Evolutionary conservation across 1,140 invertebrate genomes (phyloP).

Genomic region (Akabosia matsudoensis): DNA sequence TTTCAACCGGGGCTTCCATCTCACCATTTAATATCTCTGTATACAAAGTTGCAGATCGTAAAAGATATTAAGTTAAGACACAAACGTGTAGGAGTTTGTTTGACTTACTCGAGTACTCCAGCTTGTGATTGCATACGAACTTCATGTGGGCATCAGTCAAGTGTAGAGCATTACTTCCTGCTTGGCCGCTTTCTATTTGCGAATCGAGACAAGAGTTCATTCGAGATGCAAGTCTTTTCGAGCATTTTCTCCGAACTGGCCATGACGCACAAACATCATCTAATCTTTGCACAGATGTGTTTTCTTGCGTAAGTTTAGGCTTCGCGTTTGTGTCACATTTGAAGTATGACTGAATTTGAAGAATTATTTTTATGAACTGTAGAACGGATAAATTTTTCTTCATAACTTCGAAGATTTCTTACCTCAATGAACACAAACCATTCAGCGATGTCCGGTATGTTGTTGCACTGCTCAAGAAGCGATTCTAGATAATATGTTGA

Average conservation of each 20-base stretch:
- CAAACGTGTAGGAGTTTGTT: background rate
- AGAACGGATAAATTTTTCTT: background rate
- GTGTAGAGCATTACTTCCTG: conserved; percentile 1
- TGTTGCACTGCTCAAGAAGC: background rate
- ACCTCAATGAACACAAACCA: conserved; percentile 12
- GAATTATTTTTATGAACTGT: background rate
- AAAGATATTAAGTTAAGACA: background rate
- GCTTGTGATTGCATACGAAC: background rate
- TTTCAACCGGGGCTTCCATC: background rate
- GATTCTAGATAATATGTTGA: background rate
- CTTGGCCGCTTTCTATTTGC: background rate
- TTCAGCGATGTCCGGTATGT: background rate
- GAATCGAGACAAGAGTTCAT: background rate
- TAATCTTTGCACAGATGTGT: background rate
- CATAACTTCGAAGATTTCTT: background rate
- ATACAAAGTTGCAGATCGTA: background rate
- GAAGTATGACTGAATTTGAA: conserved; percentile 2
- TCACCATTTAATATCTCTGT: background rate
- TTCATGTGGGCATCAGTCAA: conserved; percentile 1
- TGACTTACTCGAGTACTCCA: background rate
- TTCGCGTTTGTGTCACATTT: background rate
- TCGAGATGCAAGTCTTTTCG: background rate
- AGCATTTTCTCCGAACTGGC: background rate
- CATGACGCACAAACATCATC: background rate
- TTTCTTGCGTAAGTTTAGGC: background rate